phyloP scores from a whole-genome alignment of 2,113 vertebrate genomes.

The Lipotes vexillifer region DNA sequence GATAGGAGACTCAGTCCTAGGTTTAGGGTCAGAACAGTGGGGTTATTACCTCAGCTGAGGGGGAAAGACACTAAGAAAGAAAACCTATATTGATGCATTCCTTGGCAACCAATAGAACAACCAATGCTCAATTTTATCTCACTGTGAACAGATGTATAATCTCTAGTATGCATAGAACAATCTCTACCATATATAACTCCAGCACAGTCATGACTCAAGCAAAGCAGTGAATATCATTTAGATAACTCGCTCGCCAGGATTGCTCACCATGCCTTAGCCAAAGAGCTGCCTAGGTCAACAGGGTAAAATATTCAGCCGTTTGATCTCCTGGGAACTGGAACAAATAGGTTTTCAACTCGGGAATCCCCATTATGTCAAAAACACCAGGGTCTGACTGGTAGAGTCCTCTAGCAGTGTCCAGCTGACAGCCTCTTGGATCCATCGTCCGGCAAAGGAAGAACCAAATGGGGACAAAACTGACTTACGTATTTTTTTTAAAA shows the following conservation, averaged over 20 bases:
- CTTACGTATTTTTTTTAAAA: neutral
- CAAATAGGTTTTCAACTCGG: slow-evolving; percentile 33
- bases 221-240: neutral
- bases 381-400: neutral
- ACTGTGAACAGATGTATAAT: neutral
- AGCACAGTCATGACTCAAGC: neutral
- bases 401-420: neutral
- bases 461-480: slow-evolving; percentile 6
- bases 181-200: neutral
- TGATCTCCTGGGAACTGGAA: slow-evolving; percentile 40
- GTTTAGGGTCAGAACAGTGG: neutral
- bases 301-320: slow-evolving; percentile 22
- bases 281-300: neutral
- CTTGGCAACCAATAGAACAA: slow-evolving; percentile 3
- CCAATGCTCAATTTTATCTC: slow-evolving; percentile 6
- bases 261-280: neutral
- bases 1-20: slow-evolving; percentile 54
- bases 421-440: neutral
- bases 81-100: neutral
- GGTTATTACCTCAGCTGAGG: fast-evolving
- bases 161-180: neutral
- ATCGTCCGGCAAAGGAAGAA: neutral
- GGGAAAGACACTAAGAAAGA: neutral
- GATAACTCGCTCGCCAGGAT: neutral
- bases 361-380: slow-evolving; percentile 17